Evolutionary conservation across 2,113 vertebrate species (phyloP).

Genomic region (Cottus gobio): DNA sequence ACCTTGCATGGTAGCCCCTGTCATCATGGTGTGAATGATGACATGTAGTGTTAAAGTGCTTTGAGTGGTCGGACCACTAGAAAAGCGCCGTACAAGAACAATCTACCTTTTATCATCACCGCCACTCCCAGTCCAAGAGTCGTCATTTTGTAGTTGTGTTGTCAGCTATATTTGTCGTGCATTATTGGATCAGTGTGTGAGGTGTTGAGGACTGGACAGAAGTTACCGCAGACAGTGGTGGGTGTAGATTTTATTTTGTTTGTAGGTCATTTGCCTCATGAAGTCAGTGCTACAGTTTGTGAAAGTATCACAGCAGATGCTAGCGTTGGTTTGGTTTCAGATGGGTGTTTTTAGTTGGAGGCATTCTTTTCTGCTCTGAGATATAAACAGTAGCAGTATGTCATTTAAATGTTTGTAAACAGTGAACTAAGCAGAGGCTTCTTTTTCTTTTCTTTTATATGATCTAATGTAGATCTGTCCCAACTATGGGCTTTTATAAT

Average conservation of each 20-base stretch:
- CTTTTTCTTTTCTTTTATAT: too few relatives aligned
- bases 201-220: background rate
- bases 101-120: too few relatives aligned
- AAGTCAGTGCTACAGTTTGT: background rate
- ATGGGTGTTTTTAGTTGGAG: background rate
- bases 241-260: background rate
- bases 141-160: background rate
- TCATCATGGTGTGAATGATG: too few relatives aligned
- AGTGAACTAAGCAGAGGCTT: background rate
- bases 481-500: background rate
- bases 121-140: background rate
- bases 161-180: background rate
- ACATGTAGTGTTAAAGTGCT: too few relatives aligned
- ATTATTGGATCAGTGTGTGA: background rate
- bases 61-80: too few relatives aligned
- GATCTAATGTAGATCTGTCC: background rate
- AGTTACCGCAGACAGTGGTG: background rate
- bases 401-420: background rate
- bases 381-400: slow-evolving; percentile 1
- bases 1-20: too few relatives aligned
- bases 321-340: background rate
- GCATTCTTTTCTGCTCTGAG: background rate
- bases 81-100: too few relatives aligned
- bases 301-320: slow-evolving; percentile 3
- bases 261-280: background rate